phyloP scores from a whole-genome alignment of 2,113 vertebrate species.

The Scolopax mira region DNA sequence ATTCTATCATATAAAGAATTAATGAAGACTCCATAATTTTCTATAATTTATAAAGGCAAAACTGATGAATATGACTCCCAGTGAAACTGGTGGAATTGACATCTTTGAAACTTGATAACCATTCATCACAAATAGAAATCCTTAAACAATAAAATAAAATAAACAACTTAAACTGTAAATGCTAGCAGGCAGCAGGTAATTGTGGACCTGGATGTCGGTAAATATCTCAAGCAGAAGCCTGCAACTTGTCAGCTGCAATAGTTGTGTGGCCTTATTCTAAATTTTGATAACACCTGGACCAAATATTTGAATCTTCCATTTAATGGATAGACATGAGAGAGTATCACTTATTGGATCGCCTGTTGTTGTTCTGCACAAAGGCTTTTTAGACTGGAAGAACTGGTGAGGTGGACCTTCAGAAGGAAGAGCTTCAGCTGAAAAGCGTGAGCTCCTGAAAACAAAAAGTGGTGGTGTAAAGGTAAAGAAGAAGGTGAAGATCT shows the following conservation, averaged over 20 bases:
- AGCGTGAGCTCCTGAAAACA: neutral
- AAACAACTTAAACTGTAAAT: neutral
- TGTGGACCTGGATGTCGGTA: neutral
- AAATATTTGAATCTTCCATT: neutral
- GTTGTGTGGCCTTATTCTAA: accelerated
- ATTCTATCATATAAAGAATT: neutral
- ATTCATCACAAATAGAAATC: neutral
- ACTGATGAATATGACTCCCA: neutral
- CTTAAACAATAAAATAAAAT: too few relatives aligned
- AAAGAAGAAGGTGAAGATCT: neutral
- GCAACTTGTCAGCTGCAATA: neutral
- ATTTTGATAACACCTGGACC: neutral
- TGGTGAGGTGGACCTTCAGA: neutral
- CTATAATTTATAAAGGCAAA: neutral
- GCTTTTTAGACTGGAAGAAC: neutral
- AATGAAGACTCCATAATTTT: neutral
- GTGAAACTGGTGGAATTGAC: neutral
- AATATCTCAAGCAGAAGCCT: neutral
- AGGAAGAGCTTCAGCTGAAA: neutral
- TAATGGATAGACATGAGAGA: neutral
- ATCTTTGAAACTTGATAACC: neutral
- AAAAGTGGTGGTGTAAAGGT: neutral
- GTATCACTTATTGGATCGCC: neutral
- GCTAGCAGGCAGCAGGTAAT: neutral
- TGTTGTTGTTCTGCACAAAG: neutral